Conservation (phyloP, 2,888 invertebrate genomes). For the Tenthredo notha region DNA sequence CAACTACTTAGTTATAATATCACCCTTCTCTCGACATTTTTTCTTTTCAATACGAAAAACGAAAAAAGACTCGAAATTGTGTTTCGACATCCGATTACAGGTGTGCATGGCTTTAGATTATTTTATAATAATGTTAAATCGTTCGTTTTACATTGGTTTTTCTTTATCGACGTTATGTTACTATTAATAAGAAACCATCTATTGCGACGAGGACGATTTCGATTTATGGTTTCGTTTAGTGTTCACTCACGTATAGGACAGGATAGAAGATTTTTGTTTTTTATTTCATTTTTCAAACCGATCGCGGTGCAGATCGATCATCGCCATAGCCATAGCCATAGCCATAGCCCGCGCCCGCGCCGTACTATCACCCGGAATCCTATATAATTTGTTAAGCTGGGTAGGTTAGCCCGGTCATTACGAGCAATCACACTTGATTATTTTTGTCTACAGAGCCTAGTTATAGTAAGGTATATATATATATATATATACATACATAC, state of each 20-base stretch:
- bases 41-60: not conserved
- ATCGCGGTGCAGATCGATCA: conserved; percentile 70
- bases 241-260: not conserved
- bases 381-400: conserved; percentile 77
- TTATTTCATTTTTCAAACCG: not conserved
- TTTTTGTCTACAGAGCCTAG: conserved; percentile 75
- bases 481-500: not conserved
- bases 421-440: conserved; percentile 78
- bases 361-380: conserved; percentile 48
- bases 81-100: too few species aligned
- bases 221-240: not conserved
- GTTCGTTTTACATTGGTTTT: too few species aligned
- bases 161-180: not conserved
- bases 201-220: not conserved
- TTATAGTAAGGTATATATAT: conserved; percentile 22
- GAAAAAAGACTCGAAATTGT: not conserved
- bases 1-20: not conserved
- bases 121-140: too few species aligned
- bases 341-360: too few species aligned
- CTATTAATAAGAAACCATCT: not conserved
- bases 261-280: too few species aligned
- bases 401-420: conserved; percentile 77
- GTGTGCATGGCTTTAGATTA: too few species aligned
- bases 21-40: not conserved
- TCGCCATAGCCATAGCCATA: too few species aligned